These are phyloP conservation scores for Eptatretus atami DNA, from an alignment of 2,797 vertebrate species.

Conservation along the genomic window DNA sequence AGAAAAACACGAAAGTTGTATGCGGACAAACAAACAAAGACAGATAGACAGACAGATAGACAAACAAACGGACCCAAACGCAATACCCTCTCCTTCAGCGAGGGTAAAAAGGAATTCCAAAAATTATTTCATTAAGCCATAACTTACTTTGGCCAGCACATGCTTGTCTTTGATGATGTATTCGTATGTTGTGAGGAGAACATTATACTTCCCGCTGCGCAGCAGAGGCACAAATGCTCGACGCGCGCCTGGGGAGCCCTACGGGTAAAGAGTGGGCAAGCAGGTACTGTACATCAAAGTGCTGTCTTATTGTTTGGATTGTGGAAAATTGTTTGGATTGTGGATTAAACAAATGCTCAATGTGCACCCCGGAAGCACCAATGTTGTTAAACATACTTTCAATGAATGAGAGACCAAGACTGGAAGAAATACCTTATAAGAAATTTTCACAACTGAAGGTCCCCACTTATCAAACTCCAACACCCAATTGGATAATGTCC, in stretches of 20 bases:
- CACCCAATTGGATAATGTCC: conserved; percentile 53
- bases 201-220: conserved; percentile 76
- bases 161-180: conserved; percentile 98
- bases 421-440: conserved; percentile 30
- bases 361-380: no score
- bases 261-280: conserved; percentile 7
- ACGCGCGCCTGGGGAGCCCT: conserved; percentile 70
- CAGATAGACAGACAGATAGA: no score
- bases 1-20: no score
- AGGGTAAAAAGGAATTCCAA: no score
- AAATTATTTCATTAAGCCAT: background rate
- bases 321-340: no score
- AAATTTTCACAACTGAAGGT: conserved; percentile 51
- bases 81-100: no score
- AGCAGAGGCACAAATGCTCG: conserved; percentile 62
- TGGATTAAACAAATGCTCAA: no score
- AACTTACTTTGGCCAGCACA: conserved; percentile 68
- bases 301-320: no score
- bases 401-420: conserved; percentile 11
- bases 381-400: no score
- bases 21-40: no score
- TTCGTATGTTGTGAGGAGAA: conserved; percentile 74
- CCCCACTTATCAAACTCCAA: conserved; percentile 66
- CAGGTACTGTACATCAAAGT: no score
- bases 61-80: no score